Evolutionary conservation across 2,888 invertebrate species (phyloP), one percentile per base, ranked within the genome.

Genomic region (Sinelater perroti): DNA sequence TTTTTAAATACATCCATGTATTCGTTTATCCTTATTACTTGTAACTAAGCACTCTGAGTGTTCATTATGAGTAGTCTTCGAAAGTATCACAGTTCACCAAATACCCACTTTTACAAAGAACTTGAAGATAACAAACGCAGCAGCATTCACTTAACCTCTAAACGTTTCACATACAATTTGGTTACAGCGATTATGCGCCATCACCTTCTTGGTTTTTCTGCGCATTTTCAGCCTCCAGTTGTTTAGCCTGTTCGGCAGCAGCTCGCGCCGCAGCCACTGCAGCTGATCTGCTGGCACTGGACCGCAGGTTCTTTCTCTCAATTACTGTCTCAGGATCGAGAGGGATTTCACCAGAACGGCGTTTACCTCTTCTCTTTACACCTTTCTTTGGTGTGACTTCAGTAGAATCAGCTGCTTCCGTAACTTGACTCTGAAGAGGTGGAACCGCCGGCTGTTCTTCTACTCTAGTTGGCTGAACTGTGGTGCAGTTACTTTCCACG

Each of bases 261-360:
- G 78, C 74, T 38, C 82, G 66, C 3, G 82, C 79, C 28, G 83
- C 79, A 49, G 83, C 80, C 40, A 83, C 80, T 24, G 83, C 81
- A 63, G 85, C 80, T 66, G 86, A 84, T 67, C 90, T 76, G 66
- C 89, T 89, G 24, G 92, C 88, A 76, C 91, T 92, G 2, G 91
- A 91, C 62, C 85, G 79, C 57, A 85, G 73, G 71, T 85, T 84
- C 66, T 85, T 85, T 59, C 84, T 79, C 66, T 85, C 85, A 1
- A 82, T 79, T 4, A 83, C 82, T 10, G 83, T 82, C 62, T 83
- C 83, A 6, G 83, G 84, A 64, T 83, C 83, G 31, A 81, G 76
- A n/a, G 74, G 77, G 38, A 80, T 73, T 51, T 83, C 83, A 6
- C 81, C 81, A 3, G 80, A 78, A 62, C 75, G 76, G 51, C 79